Evolutionary conservation across 2,797 vertebrate genomes (phyloP).

Genomic region (Crenuchus spilurus): DNA sequence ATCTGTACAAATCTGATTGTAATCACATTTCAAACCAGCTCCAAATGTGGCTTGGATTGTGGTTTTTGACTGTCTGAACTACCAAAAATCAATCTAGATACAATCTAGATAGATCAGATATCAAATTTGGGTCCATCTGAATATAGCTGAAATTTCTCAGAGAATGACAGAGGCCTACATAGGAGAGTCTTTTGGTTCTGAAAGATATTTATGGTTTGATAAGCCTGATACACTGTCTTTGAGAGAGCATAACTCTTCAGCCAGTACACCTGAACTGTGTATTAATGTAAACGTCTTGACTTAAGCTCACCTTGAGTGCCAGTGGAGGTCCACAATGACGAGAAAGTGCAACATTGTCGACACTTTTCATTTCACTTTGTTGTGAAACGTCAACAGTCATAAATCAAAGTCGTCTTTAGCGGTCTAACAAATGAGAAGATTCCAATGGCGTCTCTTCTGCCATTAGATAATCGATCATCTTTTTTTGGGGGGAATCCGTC

Average conservation of each 20-base stretch:
- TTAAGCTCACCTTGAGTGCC: constrained; percentile 29
- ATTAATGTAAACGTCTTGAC: constrained; percentile 20
- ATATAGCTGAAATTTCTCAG: constrained; percentile 6
- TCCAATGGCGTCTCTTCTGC: constrained; percentile 33
- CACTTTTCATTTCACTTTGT: constrained; percentile 24
- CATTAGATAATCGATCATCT: constrained; percentile 54
- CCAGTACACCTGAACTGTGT: neutral
- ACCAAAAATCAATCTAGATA: too few species aligned
- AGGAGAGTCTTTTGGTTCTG: neutral
- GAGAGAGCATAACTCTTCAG: constrained; percentile 12
- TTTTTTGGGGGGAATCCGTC: constrained; percentile 28
- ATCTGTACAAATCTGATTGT: too few species aligned
- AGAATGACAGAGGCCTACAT: neutral
- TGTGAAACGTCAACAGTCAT: constrained; percentile 42
- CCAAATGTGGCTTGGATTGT: too few species aligned
- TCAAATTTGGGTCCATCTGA: too few species aligned
- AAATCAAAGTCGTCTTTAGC: constrained; percentile 54
- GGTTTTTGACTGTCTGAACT: too few species aligned
- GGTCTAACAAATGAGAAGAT: constrained; percentile 48
- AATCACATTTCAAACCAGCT: too few species aligned
- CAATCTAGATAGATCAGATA: too few species aligned
- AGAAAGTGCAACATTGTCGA: constrained; percentile 21
- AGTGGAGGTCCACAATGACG: constrained; percentile 22
- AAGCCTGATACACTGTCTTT: constrained; percentile 17
- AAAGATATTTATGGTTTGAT: constrained; percentile 14